Percentiles rank a stretch among this genome's conserved stretches.
These are phyloP conservation scores for Sisyra terminalis DNA, from an alignment of 2,888 invertebrate species.

Conservation along the genomic window DNA sequence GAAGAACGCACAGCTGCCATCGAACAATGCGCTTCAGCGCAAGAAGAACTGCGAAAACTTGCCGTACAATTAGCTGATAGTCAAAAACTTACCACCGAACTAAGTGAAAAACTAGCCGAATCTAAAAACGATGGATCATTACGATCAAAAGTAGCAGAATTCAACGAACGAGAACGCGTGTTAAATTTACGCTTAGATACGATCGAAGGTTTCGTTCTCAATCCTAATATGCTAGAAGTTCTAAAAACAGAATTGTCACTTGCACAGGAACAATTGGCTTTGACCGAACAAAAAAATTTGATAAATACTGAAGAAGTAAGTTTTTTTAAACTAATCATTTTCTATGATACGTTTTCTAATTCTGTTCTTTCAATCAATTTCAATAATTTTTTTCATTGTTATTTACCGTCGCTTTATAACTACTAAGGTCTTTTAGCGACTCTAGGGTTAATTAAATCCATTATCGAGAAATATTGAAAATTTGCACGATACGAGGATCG, in stretches of 20 bases:
- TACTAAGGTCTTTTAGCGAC: too few relatives aligned
- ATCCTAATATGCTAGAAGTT: background rate
- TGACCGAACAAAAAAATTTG: background rate
- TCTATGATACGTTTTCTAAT: too few relatives aligned
- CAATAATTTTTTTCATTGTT: background rate
- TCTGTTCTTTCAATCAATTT: too few relatives aligned
- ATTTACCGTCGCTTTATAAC: too few relatives aligned
- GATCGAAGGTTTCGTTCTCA: constrained; percentile 2
- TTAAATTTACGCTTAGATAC: constrained; percentile 4
- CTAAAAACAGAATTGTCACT: background rate
- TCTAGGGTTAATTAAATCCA: too few relatives aligned
- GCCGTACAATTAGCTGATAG: constrained; percentile 25
- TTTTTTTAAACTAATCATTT: too few relatives aligned
- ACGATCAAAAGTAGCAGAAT: constrained; percentile 4
- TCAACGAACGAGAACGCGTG: constrained; percentile 1
- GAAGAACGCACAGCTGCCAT: constrained; percentile 48
- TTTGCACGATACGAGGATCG: too few relatives aligned
- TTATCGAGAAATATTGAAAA: too few relatives aligned
- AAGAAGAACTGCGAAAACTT: constrained; percentile 42
- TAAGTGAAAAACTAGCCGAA: constrained; percentile 4
- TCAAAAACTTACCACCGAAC: constrained; percentile 12
- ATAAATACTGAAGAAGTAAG: constrained; percentile 4
- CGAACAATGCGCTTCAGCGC: constrained; percentile 39
- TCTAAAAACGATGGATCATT: constrained; percentile 2
- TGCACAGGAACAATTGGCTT: background rate